phyloP scores from a whole-genome alignment of 2,113 vertebrate genomes.

The Cavia porcellus region DNA sequence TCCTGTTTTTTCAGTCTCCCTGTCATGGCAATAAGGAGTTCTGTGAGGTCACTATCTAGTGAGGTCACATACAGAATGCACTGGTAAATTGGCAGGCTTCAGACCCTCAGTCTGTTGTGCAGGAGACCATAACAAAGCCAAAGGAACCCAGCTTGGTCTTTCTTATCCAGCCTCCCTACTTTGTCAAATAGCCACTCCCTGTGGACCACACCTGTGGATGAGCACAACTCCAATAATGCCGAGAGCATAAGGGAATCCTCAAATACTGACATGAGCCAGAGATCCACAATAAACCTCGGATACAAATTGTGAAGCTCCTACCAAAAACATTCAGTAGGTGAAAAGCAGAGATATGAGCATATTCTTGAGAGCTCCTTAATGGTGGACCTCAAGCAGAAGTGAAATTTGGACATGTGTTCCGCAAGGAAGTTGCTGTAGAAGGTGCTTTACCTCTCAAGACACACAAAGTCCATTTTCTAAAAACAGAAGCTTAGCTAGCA shows the following conservation, averaged over 20 bases:
- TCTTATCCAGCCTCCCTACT: background rate
- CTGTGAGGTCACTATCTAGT: constrained; percentile 53
- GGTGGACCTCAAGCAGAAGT: background rate
- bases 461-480: background rate
- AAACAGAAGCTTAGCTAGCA: background rate
- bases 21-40: constrained; percentile 35
- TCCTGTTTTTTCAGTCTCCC: background rate
- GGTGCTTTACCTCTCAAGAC: background rate
- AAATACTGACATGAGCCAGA: background rate
- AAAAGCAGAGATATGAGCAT: background rate
- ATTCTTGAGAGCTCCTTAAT: background rate
- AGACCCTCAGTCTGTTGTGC: background rate
- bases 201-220: background rate
- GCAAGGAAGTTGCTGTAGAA: background rate
- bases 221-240: background rate
- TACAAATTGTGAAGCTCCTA: background rate
- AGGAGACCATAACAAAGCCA: background rate
- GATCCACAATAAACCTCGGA: background rate
- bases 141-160: background rate
- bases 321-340: background rate
- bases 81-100: background rate
- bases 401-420: background rate
- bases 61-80: constrained; percentile 43
- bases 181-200: background rate
- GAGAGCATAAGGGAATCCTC: background rate